These are phyloP conservation scores for Ectemnius cavifrons DNA, from an alignment of 2,888 invertebrate genomes.

Conservation along the genomic window DNA sequence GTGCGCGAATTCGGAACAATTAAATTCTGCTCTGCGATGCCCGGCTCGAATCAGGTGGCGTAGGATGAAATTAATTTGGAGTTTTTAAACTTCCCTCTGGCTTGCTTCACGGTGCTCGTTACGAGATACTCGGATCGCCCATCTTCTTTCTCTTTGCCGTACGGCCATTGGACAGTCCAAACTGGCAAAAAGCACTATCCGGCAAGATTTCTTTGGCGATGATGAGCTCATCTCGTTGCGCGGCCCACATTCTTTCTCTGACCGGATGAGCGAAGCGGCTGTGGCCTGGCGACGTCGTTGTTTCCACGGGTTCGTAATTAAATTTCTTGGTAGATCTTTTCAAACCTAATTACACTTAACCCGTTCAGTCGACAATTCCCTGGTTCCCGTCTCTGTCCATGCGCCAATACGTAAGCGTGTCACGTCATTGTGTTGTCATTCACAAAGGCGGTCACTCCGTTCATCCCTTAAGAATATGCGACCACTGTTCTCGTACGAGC, in stretches of 20 bases:
- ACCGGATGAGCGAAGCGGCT: no score
- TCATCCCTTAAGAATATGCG: no score
- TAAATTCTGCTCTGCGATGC: constrained; percentile 38
- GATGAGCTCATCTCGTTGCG: no score
- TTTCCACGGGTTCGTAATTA: constrained; percentile 47
- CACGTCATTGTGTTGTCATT: not conserved
- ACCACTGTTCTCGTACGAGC: no score
- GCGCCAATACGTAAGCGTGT: constrained; percentile 19
- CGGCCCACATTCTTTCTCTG: no score
- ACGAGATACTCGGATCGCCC: not conserved
- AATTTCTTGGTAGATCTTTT: constrained; percentile 50
- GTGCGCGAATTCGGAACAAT: constrained; percentile 50
- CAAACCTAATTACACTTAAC: constrained; percentile 52
- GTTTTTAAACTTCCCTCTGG: constrained; percentile 30
- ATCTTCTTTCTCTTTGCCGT: not conserved
- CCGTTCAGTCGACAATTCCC: constrained; percentile 47
- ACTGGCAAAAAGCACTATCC: no score
- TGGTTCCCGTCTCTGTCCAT: constrained; percentile 29
- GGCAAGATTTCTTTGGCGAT: no score
- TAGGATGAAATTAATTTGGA: constrained; percentile 47
- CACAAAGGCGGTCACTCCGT: no score
- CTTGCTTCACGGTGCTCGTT: not conserved
- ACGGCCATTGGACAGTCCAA: not conserved
- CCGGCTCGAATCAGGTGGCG: not conserved
- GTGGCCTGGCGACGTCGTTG: not conserved